Percentiles rank a stretch among this genome's conserved stretches.
These are phyloP conservation scores for Oikopleura albicans DNA, from an alignment of 23 tunicate species.

Conservation along the genomic window DNA sequence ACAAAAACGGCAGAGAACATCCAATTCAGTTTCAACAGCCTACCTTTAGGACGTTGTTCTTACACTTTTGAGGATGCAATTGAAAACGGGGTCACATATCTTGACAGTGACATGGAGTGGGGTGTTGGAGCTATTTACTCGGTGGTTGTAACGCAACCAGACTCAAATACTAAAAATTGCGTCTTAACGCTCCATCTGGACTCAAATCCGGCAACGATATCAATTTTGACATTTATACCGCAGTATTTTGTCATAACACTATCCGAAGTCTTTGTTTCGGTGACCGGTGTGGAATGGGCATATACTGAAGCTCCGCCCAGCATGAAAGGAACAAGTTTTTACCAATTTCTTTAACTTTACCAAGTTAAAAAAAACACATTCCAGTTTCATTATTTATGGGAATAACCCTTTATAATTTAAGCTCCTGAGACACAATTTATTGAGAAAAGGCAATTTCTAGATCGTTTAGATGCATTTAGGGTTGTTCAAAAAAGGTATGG, in stretches of 20 bases:
- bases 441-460: too few relatives aligned
- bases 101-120: neutral
- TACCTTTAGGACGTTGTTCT: neutral
- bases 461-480: too few relatives aligned
- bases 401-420: too few relatives aligned
- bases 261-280: neutral
- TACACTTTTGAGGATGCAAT: neutral
- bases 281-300: slow-evolving; percentile 14
- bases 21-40: too few relatives aligned
- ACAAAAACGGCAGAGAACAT: neutral
- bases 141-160: neutral
- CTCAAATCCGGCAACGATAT: neutral
- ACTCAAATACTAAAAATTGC: neutral
- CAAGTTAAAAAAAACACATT: too few relatives aligned
- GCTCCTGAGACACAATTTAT: too few relatives aligned
- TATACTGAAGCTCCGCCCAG: slow-evolving; percentile 12
- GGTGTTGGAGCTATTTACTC: neutral
- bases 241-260: slow-evolving; percentile 12
- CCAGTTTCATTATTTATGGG: too few relatives aligned
- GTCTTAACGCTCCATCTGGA: neutral
- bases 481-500: too few relatives aligned
- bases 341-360: too few relatives aligned
- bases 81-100: neutral
- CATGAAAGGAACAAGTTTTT: too few relatives aligned
- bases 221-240: neutral